Evolutionary conservation across 2,797 vertebrate genomes (phyloP), one percentile per base, ranked within the genome.

Genomic region (Simalia tracyae): DNA sequence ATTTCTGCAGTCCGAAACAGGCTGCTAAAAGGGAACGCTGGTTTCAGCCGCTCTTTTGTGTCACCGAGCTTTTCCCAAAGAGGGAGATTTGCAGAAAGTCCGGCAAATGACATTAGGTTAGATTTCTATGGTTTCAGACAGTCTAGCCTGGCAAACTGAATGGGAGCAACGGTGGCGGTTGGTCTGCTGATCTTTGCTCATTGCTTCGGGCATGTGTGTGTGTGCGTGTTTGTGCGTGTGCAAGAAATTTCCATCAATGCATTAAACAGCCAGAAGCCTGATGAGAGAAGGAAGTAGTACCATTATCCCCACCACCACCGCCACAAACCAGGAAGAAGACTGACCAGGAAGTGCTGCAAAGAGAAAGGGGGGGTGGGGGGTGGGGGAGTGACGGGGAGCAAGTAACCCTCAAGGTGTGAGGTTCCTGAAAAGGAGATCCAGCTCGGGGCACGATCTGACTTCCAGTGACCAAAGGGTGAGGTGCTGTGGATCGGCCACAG

Each of bases 151-250:
- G 28, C 26, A 56, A 56, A 36, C 8, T 1, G 3, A 42, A 36
- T 2, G 10, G 81, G 36, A 46, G 19, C 42, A 31, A 9, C 0
- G 4, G 60, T 31, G 4, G 50, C 24, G 11, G 12, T 63, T 61
- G 61, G 57, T 59, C 92, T 76, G 92, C 84, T 92, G 88, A 90
- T 90, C 19, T 92, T 90, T 87, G 89, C 88, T 92, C 92, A 81
- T n/a, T 28, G 91, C 56, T 61, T 84, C 31, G 10, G 15, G 1
- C 3, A 9, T 64, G 9, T 42, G 6, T 42, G 31, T 7, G 5
- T 54, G 10, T 28, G 84, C 56, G 42, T 31, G 42, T 61, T 12
- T 7, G 11, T 42, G 24, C 26, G 42, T 14, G 31, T 24, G 84
- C 84, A 86, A 92, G 36, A 42, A 31, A 63, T 66, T 90, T 86